Base-by-base conservation (phyloP, 64 coral and sea anemone species). In the Porites lutea region DNA sequence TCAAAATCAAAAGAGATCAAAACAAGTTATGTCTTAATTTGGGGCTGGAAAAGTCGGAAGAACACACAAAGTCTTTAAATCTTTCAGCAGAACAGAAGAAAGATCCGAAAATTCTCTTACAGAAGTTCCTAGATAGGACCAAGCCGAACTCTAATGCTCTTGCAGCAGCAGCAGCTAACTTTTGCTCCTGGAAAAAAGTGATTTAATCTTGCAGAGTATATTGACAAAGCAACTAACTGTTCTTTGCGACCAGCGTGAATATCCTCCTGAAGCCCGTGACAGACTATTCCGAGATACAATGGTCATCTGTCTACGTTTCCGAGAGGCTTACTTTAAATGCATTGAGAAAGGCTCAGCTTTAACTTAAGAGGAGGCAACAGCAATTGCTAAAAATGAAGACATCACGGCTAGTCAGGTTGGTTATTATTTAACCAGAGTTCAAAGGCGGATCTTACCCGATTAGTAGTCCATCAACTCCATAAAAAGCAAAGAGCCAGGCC, bases 51-150 rank as follows among this genome's bases (percentile, higher is more conserved):
- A 73, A 43, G 13, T 8, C 37, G 71, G 71, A 73, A 73, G 71
- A 73, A 73, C 54, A 72, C 22, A 72, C 43, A n/a, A 72, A 72
- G 69, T 72, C 69, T 37, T 11, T 72, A 23, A 72, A 72, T 72
- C 22, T 72, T 23, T 37, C 69, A 22, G 5, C 23, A 11, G 69
- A 72, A 11, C 69, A 72, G 22, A 72, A 72, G 12, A 12, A 7
- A 57, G 12, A 57, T 12, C 54, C 54, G 12, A 57, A 57, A 11
- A 12, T 57, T 57, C 54, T 57, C 54, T 12, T 4, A 57, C 54
- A 57, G 54, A 72, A 72, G 69, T 72, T 72, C n/a, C 23, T 72
- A 37, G 69, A 72, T 20, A 43, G 69, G 69, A 72, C 69, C 23
- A 72, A 72, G 69, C 69, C 72, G 15, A 75, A 46, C 10, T 49